These are phyloP conservation scores for Zosterops japonicus DNA, from an alignment of 2,113 vertebrate genomes.

Conservation along the genomic window DNA sequence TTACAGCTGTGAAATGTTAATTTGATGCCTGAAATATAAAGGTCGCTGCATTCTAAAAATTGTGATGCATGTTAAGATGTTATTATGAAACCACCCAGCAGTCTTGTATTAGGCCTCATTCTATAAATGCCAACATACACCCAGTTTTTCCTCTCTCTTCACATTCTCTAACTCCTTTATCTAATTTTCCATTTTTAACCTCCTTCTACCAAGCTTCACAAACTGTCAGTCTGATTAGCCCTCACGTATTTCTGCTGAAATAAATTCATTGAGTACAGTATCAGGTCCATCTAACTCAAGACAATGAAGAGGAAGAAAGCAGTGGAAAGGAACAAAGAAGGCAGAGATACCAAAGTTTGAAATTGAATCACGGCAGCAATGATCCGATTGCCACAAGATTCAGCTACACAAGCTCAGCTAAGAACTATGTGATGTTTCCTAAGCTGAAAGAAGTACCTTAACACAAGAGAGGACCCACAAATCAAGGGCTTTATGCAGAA, in stretches of 20 bases:
- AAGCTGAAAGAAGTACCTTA: not conserved
- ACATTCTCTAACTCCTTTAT: not conserved
- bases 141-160: not conserved
- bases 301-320: not conserved
- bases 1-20: constrained; percentile 52
- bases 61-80: not conserved
- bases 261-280: not conserved
- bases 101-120: not conserved
- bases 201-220: not conserved
- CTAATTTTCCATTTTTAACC: constrained; percentile 16
- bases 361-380: not conserved
- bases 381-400: not conserved
- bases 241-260: not conserved
- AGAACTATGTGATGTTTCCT: not conserved
- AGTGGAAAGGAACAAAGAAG: not conserved
- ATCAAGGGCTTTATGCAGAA: not conserved
- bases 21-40: constrained; percentile 35
- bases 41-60: not conserved
- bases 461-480: not conserved
- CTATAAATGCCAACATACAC: not conserved
- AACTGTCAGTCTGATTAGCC: not conserved
- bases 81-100: constrained; percentile 1
- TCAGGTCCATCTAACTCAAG: not conserved
- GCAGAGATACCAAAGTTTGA: not conserved
- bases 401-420: not conserved